These are phyloP conservation scores for Pasiphila rectangulata DNA, from an alignment of 2,888 invertebrate genomes.

Conservation along the genomic window DNA sequence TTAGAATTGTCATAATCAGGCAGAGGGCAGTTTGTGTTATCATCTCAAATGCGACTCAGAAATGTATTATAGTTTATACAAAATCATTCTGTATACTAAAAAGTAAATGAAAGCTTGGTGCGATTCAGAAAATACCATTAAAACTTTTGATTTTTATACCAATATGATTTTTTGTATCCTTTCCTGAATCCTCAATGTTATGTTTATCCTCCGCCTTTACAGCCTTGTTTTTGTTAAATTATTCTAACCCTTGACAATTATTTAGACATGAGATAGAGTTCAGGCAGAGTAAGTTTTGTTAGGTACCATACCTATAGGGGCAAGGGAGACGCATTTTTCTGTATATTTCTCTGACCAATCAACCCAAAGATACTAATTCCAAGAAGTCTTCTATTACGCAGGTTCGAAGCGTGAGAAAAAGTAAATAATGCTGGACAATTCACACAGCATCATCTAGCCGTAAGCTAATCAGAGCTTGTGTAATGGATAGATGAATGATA, in stretches of 20 bases:
- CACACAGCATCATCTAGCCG: too few relatives aligned
- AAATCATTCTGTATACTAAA: slow-evolving; percentile 80
- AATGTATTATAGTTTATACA: slow-evolving; percentile 76
- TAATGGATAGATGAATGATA: too few relatives aligned
- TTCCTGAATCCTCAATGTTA: slow-evolving; percentile 26
- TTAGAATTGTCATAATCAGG: slow-evolving; percentile 60
- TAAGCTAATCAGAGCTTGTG: too few relatives aligned
- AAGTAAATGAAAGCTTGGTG: slow-evolving; percentile 81
- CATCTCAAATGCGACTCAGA: slow-evolving; percentile 62
- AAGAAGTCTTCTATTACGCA: too few relatives aligned
- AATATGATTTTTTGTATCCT: slow-evolving; percentile 65
- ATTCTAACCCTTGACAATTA: not conserved
- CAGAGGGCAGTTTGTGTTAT: slow-evolving; percentile 62
- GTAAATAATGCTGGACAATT: too few relatives aligned
- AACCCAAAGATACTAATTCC: too few relatives aligned
- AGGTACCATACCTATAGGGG: too few relatives aligned
- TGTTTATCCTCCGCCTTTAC: slow-evolving; percentile 22
- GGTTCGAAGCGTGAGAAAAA: too few relatives aligned
- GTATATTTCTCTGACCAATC: too few relatives aligned
- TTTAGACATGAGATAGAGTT: not conserved
- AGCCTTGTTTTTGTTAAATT: slow-evolving; percentile 7
- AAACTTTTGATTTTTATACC: slow-evolving; percentile 82
- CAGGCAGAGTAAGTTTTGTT: too few relatives aligned
- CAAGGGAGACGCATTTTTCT: too few relatives aligned
- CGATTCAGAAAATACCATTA: slow-evolving; percentile 82